phyloP scores from a whole-genome alignment of 2,797 vertebrate species.

The Ctenosaura bakeri region DNA sequence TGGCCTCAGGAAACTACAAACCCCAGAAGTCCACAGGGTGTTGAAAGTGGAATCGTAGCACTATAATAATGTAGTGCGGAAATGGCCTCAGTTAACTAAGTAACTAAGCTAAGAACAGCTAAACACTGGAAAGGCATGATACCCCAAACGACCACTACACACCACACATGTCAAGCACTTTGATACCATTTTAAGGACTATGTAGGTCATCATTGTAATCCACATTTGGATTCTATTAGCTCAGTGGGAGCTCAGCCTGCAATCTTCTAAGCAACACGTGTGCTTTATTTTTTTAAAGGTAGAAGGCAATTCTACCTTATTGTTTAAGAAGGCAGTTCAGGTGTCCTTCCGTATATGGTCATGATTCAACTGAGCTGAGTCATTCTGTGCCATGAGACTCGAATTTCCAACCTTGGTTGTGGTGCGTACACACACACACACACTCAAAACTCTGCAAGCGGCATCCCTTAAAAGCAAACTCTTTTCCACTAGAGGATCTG shows the following conservation, averaged over 20 bases:
- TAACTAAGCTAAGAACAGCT: no score
- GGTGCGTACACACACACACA: neutral
- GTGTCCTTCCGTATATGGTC: neutral
- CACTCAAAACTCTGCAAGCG: neutral
- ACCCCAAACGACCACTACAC: no score
- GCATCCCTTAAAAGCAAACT: neutral
- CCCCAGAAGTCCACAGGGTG: no score
- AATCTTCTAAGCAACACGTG: neutral
- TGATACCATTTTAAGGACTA: no score
- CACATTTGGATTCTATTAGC: neutral
- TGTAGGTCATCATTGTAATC: neutral
- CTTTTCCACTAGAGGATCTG: neutral
- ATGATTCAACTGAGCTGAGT: neutral
- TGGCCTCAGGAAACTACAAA: no score
- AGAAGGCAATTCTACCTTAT: neutral
- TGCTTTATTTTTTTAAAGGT: neutral
- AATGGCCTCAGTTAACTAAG: no score
- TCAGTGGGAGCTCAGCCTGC: neutral
- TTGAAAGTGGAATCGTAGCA: no score
- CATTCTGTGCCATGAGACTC: neutral
- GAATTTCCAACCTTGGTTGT: conserved; percentile 2
- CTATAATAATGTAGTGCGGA: no score
- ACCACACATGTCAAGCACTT: no score
- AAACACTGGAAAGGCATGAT: no score
- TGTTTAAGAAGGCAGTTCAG: neutral